Conservation (phyloP, 2,797 vertebrate species). For the Podargus strigoides region DNA sequence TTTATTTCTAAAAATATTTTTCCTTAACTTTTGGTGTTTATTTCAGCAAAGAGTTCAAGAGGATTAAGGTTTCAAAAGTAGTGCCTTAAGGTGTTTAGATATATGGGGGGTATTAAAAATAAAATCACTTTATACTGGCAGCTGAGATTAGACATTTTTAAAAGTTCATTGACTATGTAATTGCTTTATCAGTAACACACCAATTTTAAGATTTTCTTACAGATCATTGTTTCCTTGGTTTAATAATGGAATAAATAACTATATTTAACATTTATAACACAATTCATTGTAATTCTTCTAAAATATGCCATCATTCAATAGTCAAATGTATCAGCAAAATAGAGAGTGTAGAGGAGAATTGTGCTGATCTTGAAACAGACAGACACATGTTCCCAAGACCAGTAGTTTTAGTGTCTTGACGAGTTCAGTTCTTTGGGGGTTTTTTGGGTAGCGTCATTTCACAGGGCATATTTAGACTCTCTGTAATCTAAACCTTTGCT, state of each 20-base stretch:
- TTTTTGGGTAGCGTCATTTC: not conserved
- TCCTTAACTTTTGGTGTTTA: not conserved
- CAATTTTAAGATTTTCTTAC: not conserved
- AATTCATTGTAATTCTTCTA: not conserved
- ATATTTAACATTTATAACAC: not conserved
- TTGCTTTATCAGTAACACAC: not conserved
- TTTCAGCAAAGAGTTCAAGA: not conserved
- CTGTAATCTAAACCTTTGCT: constrained; percentile 17
- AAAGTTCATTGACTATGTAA: not conserved
- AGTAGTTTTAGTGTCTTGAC: not conserved
- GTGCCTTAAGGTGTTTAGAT: not conserved
- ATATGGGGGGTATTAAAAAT: not conserved
- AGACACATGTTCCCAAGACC: not conserved
- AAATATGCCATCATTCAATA: not conserved
- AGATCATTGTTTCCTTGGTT: not conserved
- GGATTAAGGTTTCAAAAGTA: not conserved
- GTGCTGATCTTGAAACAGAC: not conserved
- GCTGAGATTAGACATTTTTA: not conserved
- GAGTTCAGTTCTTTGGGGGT: not conserved
- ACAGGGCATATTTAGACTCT: not conserved
- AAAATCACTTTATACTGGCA: not conserved
- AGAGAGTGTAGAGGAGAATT: not conserved
- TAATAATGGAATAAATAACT: not conserved
- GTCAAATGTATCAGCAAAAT: not conserved
- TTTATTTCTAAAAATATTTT: not conserved